Percentiles rank a stretch among this genome's conserved stretches.
Evolutionary conservation across 1,140 invertebrate species (phyloP).

Genomic region (Pachypsylla venusta): DNA sequence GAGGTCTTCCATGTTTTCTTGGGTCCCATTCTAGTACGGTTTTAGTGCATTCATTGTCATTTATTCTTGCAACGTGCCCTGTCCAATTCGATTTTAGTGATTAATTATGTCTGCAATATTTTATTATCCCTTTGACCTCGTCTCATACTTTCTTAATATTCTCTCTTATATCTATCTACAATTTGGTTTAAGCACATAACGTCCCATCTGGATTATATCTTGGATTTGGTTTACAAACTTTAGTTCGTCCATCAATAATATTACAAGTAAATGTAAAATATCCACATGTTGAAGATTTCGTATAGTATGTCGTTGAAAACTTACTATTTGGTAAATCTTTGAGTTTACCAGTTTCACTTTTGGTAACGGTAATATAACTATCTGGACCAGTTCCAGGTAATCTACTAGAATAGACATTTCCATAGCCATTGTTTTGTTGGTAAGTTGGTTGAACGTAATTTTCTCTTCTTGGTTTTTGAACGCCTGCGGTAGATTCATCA

Average conservation of each 20-base stretch:
- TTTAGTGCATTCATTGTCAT: too few species aligned
- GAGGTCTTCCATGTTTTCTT: too few species aligned
- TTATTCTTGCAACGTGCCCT: too few species aligned
- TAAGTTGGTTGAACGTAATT: neutral
- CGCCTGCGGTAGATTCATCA: constrained; percentile 7
- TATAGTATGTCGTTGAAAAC: constrained; percentile 60
- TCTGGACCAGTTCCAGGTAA: constrained; percentile 22
- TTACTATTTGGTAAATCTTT: constrained; percentile 40
- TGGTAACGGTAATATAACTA: constrained; percentile 53
- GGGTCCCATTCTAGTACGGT: too few species aligned
- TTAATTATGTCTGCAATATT: too few species aligned
- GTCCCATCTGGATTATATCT: constrained; percentile 39
- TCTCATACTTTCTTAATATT: too few species aligned
- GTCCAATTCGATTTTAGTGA: too few species aligned
- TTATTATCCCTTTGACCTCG: too few species aligned
- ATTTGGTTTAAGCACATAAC: constrained; percentile 23
- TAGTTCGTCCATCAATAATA: constrained; percentile 54
- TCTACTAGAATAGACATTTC: neutral
- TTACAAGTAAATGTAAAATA: constrained; percentile 72
- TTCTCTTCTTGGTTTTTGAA: constrained; percentile 9
- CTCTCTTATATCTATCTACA: too few species aligned
- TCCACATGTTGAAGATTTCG: constrained; percentile 67
- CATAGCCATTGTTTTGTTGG: neutral
- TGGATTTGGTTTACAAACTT: constrained; percentile 59
- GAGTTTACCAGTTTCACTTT: constrained; percentile 54